These are phyloP conservation scores for Sesamia nonagrioides DNA, from an alignment of 1,140 invertebrate genomes.

Conservation along the genomic window DNA sequence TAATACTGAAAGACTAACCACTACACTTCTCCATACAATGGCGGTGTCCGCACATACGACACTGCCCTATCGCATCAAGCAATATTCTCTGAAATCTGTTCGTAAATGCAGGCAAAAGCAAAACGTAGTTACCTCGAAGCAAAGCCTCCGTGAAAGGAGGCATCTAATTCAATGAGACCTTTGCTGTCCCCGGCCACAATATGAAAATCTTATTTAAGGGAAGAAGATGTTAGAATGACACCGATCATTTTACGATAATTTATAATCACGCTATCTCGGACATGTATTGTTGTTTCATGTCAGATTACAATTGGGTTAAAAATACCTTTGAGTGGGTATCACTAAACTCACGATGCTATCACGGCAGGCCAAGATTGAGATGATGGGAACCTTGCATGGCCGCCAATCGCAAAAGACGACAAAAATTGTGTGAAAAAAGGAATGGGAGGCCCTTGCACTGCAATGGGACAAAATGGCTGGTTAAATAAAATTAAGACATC, in stretches of 20 bases:
- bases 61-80: neutral
- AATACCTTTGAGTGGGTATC: too few relatives aligned
- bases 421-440: too few relatives aligned
- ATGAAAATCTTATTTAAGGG: slow-evolving; percentile 56
- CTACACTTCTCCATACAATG: neutral
- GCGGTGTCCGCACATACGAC: neutral
- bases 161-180: slow-evolving; percentile 50
- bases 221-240: neutral
- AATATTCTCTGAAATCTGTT: slow-evolving; percentile 15
- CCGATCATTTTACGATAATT: slow-evolving; percentile 9
- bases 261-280: neutral
- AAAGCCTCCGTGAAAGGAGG: slow-evolving; percentile 18
- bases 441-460: too few relatives aligned
- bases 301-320: too few relatives aligned
- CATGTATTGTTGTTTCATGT: too few relatives aligned
- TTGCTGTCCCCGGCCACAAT: slow-evolving; percentile 47
- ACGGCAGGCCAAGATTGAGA: too few relatives aligned
- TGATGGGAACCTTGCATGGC: too few relatives aligned
- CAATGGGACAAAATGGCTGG: too few relatives aligned
- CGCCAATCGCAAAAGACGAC: too few relatives aligned
- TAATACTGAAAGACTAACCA: neutral
- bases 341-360: too few relatives aligned
- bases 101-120: slow-evolving; percentile 1
- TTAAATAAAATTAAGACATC: too few relatives aligned
- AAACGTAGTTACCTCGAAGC: slow-evolving; percentile 26